Base-by-base conservation (phyloP, 1,140 invertebrate genomes). In the Drosophila pseudoananassae region DNA sequence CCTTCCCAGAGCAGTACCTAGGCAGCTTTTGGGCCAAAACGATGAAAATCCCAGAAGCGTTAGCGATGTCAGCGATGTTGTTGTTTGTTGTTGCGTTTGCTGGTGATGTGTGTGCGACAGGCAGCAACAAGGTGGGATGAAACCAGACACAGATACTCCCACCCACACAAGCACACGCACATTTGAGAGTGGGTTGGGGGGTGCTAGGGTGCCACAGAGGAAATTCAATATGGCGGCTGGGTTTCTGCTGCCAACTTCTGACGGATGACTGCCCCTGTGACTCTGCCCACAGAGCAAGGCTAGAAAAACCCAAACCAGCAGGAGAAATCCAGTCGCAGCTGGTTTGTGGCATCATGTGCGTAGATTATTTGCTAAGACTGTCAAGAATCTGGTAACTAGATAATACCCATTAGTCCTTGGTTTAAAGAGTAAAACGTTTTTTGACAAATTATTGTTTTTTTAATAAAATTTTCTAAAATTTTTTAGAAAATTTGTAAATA, bases 211-310 rank as follows among this genome's bases (percentile, higher is more conserved):
- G 17, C 29, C 29, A 14, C 29, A 31, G 14, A 33, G 40, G 59
- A 77, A 80, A 85, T 85, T 81, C 81, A 85, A 85, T 75, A 85
- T 85, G 81, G 81, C 82, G 81, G 50, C 81, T 73, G 78, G 70
- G 77, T 40, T 72, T 54, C 56, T 60, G 54, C 63, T 68, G 79
- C 83, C 80, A 87, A 82, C 82, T 87, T 78, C 83, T 87, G 82
- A 87, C 83, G 66, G 75, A 87, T 87, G 83, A 75, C 82, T 87
- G 63, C 73, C 33, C 29, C 43, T 29, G 56, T 9, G 58, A 45
- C 63, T 64, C 53, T 9, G 31, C 12, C 55, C 59, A 64, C 59
- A 63, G 49, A 50, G 50, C 8, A 50, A 46, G 59, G 53, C 38
- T 49, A 52, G 58, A 64, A 74, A 72, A 73, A 73, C 38, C 50